phyloP scores from a whole-genome alignment of 2,113 vertebrate species.

The Athene noctua region DNA sequence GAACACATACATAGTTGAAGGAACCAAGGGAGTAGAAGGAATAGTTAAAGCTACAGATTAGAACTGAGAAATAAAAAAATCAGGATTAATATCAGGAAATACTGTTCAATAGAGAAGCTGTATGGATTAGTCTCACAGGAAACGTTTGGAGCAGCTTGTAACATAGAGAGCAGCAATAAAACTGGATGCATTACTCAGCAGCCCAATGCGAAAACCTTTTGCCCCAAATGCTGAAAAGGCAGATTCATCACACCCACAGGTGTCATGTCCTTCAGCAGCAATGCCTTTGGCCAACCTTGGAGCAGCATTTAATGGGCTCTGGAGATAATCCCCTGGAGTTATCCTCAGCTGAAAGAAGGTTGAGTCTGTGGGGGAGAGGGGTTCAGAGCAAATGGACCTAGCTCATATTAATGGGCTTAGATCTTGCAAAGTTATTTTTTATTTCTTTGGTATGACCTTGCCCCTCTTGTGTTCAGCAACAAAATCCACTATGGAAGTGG shows the following conservation, averaged over 20 bases:
- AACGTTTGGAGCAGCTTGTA: neutral
- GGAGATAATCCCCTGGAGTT: neutral
- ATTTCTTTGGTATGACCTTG: neutral
- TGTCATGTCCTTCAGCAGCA: neutral
- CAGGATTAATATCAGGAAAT: neutral
- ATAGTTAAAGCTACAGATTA: neutral
- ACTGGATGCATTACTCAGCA: neutral
- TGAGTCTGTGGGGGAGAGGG: neutral
- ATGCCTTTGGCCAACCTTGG: neutral
- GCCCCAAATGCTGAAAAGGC: neutral
- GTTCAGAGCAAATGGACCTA: neutral
- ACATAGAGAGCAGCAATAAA: neutral
- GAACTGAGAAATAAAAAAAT: neutral
- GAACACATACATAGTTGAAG: neutral
- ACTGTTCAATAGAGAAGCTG: neutral
- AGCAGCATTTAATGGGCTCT: neutral
- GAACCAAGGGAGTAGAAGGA: neutral
- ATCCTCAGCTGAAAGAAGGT: neutral
- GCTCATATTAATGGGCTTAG: neutral
- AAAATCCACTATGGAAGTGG: neutral
- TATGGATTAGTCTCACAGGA: neutral
- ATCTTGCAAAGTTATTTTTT: neutral
- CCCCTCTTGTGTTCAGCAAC: neutral
- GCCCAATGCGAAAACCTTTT: neutral
- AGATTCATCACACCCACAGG: rapidly evolving